Conservation (phyloP, 2,888 invertebrate genomes). For the Phalera bucephala region DNA sequence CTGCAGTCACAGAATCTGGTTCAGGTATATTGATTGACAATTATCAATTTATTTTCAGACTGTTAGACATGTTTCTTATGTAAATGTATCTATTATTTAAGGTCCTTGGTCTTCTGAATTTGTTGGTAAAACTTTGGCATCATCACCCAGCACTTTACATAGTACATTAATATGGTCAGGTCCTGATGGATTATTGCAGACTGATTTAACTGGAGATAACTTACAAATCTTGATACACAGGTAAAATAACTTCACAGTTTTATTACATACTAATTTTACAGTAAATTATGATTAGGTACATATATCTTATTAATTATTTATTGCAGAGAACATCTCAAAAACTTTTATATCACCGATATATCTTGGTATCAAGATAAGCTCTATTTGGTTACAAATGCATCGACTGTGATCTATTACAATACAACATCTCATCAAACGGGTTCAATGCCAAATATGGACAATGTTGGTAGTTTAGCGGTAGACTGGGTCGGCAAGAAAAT, state of each 20-base stretch:
- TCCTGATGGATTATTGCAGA: conserved; percentile 88
- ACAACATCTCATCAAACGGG: conserved; percentile 83
- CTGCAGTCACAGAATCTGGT: conserved; percentile 90
- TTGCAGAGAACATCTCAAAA: conserved; percentile 75
- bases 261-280: no score
- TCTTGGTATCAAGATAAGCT: conserved; percentile 90
- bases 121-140: conserved; percentile 86
- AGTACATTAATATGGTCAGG: conserved; percentile 90
- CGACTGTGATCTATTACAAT: conserved; percentile 88
- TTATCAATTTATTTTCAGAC: no score
- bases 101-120: conserved; percentile 93
- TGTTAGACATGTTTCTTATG: no score
- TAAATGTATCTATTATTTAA: conserved; percentile 26
- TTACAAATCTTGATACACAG: conserved; percentile 86
- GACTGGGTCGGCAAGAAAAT: conserved; percentile 96
- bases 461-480: conserved; percentile 91
- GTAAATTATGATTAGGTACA: no score
- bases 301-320: no score
- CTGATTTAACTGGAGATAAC: conserved; percentile 91
- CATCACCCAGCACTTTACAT: conserved; percentile 78
- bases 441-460: conserved; percentile 85
- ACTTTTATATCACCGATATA: conserved; percentile 86
- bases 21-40: conserved; percentile 55
- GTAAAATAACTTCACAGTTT: no score
- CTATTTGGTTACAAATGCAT: conserved; percentile 89